Evolutionary conservation across 2,113 vertebrate genomes (phyloP).

Genomic region (Erythrolamprus reginae): DNA sequence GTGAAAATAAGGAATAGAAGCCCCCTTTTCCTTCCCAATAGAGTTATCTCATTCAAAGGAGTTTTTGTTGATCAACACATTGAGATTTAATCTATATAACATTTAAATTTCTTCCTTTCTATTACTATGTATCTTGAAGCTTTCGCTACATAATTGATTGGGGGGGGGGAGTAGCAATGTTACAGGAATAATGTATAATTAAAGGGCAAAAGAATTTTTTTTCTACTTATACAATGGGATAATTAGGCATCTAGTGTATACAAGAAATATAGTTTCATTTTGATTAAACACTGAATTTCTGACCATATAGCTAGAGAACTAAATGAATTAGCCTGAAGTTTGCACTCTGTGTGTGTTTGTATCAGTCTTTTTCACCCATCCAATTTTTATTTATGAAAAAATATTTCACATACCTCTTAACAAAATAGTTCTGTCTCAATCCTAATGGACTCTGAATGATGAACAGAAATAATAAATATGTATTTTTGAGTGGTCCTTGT

Average conservation of each 20-base stretch:
- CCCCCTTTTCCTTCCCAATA: not conserved
- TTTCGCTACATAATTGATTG: not conserved
- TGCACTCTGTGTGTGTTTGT: not conserved
- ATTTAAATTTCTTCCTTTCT: not conserved
- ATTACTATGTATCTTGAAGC: not conserved
- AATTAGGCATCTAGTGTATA: not conserved
- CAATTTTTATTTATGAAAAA: not conserved
- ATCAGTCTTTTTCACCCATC: not conserved
- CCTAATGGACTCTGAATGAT: not conserved
- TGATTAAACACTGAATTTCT: constrained; percentile 4
- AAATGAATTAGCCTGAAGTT: not conserved
- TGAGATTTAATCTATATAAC: not conserved
- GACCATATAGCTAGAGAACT: not conserved
- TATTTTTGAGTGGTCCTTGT: not conserved
- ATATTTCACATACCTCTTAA: not conserved
- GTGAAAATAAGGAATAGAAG: not conserved
- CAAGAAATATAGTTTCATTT: not conserved
- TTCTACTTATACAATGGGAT: not conserved
- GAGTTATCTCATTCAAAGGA: not conserved
- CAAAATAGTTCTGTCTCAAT: not conserved
- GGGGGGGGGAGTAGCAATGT: not conserved
- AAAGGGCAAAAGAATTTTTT: not conserved
- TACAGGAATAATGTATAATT: not conserved
- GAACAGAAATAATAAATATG: not conserved
- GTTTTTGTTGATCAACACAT: not conserved